Conservation (phyloP, 2,888 invertebrate species). For the Helicoverpa assulta region DNA sequence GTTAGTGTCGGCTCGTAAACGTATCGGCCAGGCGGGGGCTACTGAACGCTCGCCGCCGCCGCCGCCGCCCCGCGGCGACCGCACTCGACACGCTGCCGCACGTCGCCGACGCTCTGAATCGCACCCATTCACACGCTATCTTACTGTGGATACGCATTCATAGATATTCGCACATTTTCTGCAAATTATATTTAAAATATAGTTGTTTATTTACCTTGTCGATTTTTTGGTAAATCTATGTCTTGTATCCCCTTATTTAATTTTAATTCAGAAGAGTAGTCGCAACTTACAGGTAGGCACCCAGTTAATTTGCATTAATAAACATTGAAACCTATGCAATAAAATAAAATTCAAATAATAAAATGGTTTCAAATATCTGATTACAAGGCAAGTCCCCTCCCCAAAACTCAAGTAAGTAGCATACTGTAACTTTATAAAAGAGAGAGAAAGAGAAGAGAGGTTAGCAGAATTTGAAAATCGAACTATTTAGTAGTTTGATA, state of each 20-base stretch:
- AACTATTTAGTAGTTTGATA: too few species aligned
- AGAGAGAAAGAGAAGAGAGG: too few species aligned
- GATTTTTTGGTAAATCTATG: neutral
- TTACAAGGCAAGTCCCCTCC: too few species aligned
- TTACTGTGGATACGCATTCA: slow-evolving; percentile 71
- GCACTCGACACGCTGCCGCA: slow-evolving; percentile 89
- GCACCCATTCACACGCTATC: slow-evolving; percentile 86
- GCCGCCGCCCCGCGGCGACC: slow-evolving; percentile 87
- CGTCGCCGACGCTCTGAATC: slow-evolving; percentile 88
- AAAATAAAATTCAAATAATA: too few species aligned
- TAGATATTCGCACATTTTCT: slow-evolving; percentile 24
- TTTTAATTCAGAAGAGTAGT: too few species aligned
- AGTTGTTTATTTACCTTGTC: neutral
- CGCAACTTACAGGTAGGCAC: too few species aligned
- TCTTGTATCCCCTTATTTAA: neutral
- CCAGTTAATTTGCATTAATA: too few species aligned
- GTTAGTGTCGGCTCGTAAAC: slow-evolving; percentile 89
- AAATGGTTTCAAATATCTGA: too few species aligned
- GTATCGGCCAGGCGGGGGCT: slow-evolving; percentile 83
- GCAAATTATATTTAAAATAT: neutral
- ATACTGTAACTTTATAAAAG: too few species aligned
- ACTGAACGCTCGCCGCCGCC: slow-evolving; percentile 71
- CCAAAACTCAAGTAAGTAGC: too few species aligned
- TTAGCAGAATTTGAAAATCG: too few species aligned
- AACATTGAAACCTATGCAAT: too few species aligned